Conservation (phyloP, 2,797 vertebrate genomes). For the Xerus rutilus region DNA sequence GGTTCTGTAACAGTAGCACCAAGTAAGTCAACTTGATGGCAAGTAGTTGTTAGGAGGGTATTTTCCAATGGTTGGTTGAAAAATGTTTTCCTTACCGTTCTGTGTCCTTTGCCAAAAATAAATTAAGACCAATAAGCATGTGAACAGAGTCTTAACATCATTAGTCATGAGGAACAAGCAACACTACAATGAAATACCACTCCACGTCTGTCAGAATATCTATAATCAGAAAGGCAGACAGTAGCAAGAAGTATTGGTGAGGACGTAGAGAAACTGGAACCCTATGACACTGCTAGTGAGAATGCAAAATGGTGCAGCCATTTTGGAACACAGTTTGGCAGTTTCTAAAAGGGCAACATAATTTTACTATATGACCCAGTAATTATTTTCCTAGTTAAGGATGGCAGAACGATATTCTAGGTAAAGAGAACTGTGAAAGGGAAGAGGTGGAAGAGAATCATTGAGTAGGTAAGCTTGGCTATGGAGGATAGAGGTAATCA, state of each 20-base stretch:
- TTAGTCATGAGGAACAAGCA: not conserved
- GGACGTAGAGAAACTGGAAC: not conserved
- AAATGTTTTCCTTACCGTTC: constrained; percentile 10
- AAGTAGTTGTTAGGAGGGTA: not conserved
- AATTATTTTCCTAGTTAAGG: not conserved
- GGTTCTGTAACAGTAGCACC: not conserved
- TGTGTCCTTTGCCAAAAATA: constrained; percentile 27
- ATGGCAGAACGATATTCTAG: not conserved
- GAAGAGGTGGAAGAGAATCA: not conserved
- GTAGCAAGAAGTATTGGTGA: not conserved
- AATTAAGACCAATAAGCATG: not conserved
- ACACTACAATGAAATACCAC: not conserved
- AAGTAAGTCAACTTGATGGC: not conserved
- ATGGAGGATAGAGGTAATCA: not conserved
- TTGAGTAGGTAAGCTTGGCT: not conserved
- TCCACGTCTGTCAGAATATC: not conserved
- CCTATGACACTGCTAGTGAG: not conserved
- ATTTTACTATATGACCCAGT: not conserved
- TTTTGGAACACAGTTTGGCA: constrained; percentile 6
- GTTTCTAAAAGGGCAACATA: constrained; percentile 12
- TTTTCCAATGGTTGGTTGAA: constrained; percentile 33
- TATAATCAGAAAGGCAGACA: not conserved
- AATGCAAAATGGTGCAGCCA: not conserved
- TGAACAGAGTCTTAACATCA: not conserved
- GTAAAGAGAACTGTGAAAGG: not conserved